Conservation (phyloP, 2,113 vertebrate species). For the Dicentrarchus labrax region DNA sequence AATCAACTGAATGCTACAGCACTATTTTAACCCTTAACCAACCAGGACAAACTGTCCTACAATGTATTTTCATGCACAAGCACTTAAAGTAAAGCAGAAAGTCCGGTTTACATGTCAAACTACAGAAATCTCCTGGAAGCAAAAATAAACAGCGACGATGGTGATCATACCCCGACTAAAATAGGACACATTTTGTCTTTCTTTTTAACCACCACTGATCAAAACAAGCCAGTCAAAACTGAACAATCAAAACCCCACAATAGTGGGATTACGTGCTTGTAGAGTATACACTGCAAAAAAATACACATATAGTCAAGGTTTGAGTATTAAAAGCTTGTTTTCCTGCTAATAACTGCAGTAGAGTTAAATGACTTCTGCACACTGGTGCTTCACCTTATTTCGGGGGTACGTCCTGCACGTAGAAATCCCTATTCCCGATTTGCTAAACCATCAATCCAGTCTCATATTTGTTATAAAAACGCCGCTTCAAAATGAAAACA, state of each 20-base stretch:
- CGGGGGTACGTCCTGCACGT: not conserved
- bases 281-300: conserved; percentile 27
- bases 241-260: conserved; percentile 9
- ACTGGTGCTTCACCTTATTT: not conserved
- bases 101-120: conserved; percentile 9
- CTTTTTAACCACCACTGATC: conserved; percentile 1
- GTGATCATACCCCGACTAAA: not conserved
- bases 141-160: not conserved
- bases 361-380: not conserved
- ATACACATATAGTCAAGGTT: not conserved
- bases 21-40: conserved; percentile 43
- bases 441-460: not conserved
- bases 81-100: conserved; percentile 30
- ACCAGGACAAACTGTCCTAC: not conserved
- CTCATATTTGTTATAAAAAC: not conserved
- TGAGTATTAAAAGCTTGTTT: conserved; percentile 11
- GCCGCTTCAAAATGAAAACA: not conserved
- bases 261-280: conserved; percentile 13
- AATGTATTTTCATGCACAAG: conserved; percentile 14
- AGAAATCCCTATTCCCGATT: not conserved
- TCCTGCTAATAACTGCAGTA: conserved; percentile 10
- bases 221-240: conserved; percentile 25
- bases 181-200: conserved; percentile 24
- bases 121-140: not conserved
- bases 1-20: conserved; percentile 6